Base-by-base conservation (phyloP, 2,888 invertebrate genomes). In the Hipparchia sbordonii region DNA sequence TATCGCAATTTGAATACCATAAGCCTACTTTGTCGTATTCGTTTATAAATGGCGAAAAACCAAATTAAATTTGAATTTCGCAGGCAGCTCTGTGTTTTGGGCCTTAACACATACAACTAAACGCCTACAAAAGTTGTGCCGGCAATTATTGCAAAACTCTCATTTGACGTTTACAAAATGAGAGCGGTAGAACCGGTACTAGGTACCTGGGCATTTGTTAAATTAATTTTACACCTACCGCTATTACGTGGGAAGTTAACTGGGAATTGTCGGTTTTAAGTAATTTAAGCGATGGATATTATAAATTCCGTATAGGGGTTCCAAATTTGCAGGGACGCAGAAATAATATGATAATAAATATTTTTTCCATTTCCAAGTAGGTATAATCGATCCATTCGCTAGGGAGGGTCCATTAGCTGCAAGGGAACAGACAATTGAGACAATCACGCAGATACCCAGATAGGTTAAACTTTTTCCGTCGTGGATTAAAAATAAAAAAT, bases 91-190 rank as follows among this genome's bases (percentile, higher is more conserved):
- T n/a, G n/a, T n/a, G n/a, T n/a, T n/a, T n/a, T n/a, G n/a, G n/a
- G n/a, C n/a, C n/a, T n/a, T 7, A 67, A 13, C 3, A 45, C 13
- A 66, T 13, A 71, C 65, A 54, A 54, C 63, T 57, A 12, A 56
- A 63, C 74, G 71, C 78, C 77, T 77, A 13, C 7, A 10, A 46
- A 59, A 56, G 54, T 69, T 63, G 10, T 13, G 10, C 9, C n/a
- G 65, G 78, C 77, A 78, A 78, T 74, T 62, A 56, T 48, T 56
- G 54, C 12, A 9, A 70, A 62, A 57, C 52, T 46, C 45, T 12
- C 13, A 65, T 57, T 67, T 57, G 63, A 56, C 13, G 33, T 59
- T 13, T 33, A 59, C 48, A 60, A 59, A 68, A 59, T 12, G 4
- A 48, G 51, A 51, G 23, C 23, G 23, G 23, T 59, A 23, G 10